phyloP scores from a whole-genome alignment of 23 tunicate genomes.

The Diplosoma virens region DNA sequence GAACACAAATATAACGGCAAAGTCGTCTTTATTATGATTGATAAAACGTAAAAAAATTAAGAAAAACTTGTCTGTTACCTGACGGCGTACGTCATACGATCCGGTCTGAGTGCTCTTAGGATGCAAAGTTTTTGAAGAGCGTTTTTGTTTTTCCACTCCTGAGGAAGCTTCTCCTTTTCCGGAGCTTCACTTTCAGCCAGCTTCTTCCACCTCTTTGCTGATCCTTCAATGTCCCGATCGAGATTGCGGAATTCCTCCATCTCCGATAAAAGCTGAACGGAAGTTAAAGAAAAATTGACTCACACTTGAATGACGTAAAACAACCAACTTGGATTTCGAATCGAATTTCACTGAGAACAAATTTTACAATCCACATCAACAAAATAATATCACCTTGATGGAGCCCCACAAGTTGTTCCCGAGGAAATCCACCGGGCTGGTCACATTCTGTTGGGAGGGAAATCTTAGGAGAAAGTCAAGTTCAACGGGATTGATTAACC shows the following conservation, averaged over 20 bases:
- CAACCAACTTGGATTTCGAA: too few relatives aligned
- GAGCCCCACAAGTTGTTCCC: slow-evolving; percentile 89
- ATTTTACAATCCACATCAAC: too few relatives aligned
- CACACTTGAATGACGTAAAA: too few relatives aligned
- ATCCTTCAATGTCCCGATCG: slow-evolving; percentile 96
- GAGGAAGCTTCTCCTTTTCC: slow-evolving; percentile 96
- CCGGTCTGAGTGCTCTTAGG: slow-evolving; percentile 86
- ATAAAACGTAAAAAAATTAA: too few relatives aligned
- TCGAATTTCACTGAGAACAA: too few relatives aligned
- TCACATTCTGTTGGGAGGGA: slow-evolving; percentile 81
- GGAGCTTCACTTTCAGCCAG: slow-evolving; percentile 98
- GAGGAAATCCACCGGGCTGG: slow-evolving; percentile 97
- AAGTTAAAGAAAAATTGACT: not conserved
- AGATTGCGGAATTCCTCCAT: slow-evolving; percentile 97
- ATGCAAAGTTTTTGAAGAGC: slow-evolving; percentile 93
- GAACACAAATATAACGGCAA: too few relatives aligned
- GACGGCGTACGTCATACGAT: slow-evolving; percentile 98
- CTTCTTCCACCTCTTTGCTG: slow-evolving; percentile 97
- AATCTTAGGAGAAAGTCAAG: slow-evolving; percentile 90
- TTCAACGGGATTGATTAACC: slow-evolving; percentile 78
- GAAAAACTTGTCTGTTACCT: slow-evolving; percentile 44
- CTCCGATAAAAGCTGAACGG: slow-evolving; percentile 58
- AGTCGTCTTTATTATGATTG: too few relatives aligned
- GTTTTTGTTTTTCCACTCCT: slow-evolving; percentile 99
- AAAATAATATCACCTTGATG: slow-evolving; percentile 84